These are phyloP conservation scores for Gnathonemus longibarbis DNA, from an alignment of 2,113 vertebrate genomes.

Conservation along the genomic window DNA sequence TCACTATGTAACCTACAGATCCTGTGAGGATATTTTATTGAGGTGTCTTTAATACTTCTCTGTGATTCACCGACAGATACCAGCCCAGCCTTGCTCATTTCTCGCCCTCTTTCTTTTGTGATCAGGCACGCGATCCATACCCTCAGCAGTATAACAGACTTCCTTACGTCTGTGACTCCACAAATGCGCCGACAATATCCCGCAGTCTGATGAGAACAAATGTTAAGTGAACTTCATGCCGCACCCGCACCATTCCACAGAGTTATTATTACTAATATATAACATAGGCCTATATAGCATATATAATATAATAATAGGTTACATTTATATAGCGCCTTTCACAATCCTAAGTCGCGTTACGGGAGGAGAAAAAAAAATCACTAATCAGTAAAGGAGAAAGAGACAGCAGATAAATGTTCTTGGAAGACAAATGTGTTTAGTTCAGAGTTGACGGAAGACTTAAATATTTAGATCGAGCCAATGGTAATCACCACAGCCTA, in stretches of 20 bases:
- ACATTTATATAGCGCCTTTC: too few relatives aligned
- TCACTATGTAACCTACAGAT: not conserved
- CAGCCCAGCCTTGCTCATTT: not conserved
- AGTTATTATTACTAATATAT: too few relatives aligned
- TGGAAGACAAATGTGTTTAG: too few relatives aligned
- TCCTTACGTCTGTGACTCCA: not conserved
- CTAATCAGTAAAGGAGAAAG: too few relatives aligned
- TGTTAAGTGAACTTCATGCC: not conserved
- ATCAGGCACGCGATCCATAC: not conserved
- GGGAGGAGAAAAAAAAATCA: too few relatives aligned
- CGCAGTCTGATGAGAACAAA: not conserved
- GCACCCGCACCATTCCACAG: not conserved
- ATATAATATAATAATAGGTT: too few relatives aligned
- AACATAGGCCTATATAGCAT: too few relatives aligned
- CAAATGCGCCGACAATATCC: not conserved
- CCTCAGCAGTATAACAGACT: not conserved
- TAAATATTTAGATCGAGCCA: not conserved
- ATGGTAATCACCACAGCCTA: not conserved
- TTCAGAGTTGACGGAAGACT: too few relatives aligned
- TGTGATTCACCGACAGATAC: not conserved
- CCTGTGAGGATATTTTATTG: not conserved
- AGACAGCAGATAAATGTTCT: too few relatives aligned
- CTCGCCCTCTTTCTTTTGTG: not conserved
- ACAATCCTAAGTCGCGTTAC: too few relatives aligned
- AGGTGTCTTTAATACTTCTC: not conserved